These are phyloP conservation scores for Ceryle rudis DNA, from an alignment of 2,797 vertebrate species.

Conservation along the genomic window DNA sequence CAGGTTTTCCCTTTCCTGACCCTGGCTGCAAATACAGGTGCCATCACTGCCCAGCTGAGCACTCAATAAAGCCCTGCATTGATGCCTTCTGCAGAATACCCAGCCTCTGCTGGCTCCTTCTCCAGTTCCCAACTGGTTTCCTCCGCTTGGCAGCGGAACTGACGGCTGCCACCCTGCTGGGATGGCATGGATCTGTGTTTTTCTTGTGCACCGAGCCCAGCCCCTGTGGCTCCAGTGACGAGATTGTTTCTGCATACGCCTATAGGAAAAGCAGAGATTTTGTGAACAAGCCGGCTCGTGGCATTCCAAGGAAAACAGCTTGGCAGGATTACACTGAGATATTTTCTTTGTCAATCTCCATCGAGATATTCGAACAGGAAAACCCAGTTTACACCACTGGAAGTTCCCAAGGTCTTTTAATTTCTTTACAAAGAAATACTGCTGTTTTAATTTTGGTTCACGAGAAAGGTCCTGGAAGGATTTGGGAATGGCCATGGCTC, in stretches of 20 bases:
- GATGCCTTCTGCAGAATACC: neutral
- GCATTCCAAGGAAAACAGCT: conserved; percentile 79
- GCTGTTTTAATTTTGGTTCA: conserved; percentile 14
- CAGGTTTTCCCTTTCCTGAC: neutral
- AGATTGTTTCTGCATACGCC: conserved; percentile 73
- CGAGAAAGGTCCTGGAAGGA: neutral
- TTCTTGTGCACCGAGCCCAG: conserved; percentile 58
- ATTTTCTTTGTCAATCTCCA: conserved; percentile 75
- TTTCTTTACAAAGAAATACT: conserved; percentile 43
- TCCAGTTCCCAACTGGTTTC: conserved; percentile 40
- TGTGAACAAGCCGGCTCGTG: conserved; percentile 62
- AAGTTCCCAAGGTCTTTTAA: conserved; percentile 42
- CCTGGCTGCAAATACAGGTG: neutral
- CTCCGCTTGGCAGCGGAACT: conserved; percentile 53
- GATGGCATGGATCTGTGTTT: conserved; percentile 64
- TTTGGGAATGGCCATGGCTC: neutral
- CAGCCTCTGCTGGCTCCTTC: conserved; percentile 32
- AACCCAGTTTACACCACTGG: conserved; percentile 57
- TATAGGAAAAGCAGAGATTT: conserved; percentile 75
- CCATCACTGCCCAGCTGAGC: neutral
- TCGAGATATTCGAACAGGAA: conserved; percentile 60
- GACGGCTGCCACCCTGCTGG: conserved; percentile 66
- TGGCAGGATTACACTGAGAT: conserved; percentile 55
- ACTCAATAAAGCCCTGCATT: neutral
- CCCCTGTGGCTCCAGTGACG: conserved; percentile 59